Evolutionary conservation across 2,797 vertebrate genomes (phyloP), one percentile per base, ranked within the genome.

Genomic region (Eleutherodactylus coqui): DNA sequence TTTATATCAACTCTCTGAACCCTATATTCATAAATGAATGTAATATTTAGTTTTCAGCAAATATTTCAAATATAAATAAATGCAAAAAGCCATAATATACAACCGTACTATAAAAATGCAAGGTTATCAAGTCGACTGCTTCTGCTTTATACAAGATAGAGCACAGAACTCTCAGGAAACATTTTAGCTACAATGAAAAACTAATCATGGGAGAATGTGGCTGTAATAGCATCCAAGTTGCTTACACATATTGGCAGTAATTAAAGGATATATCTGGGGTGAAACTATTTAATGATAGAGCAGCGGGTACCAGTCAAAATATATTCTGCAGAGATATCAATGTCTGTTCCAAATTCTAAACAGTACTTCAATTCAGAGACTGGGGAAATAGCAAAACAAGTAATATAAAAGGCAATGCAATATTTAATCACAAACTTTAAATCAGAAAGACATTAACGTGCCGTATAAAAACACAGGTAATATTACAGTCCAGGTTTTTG

Each of bases 191-290:
- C 80, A 82, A 72, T 82, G 49, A 73, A 73, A 81, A 82, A 73
- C 49, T 73, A 82, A 82, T 82, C 67, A 72, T 73, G 70, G 34
- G 80, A 82, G 67, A 58, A 82, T 82, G 80, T 72, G 43, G 43
- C 80, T 72, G 49, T 82, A 82, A 82, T 55, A 82, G 67, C 49
- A 58, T 82, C 67, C 47, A 55, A 58, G 80, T 72, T 73, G 80
- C 67, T 82, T 82, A 72, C 80, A 82, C 38, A 82, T 82, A 82
- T 82, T 82, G 80, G 80, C 67, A 73, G 80, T 82, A 82, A 82
- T 82, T 82, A 82, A 82, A 58, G 80, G 67, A 72, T 73, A 53
- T 55, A 82, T 82, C 80, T 73, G 10, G 49, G 49, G 67, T 82
- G 64, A 82, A 82, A 82, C 64, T 82, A 51, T 70, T 82, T 82